phyloP scores from a whole-genome alignment of 2,797 vertebrate species.

The Cryptoprocta ferox region DNA sequence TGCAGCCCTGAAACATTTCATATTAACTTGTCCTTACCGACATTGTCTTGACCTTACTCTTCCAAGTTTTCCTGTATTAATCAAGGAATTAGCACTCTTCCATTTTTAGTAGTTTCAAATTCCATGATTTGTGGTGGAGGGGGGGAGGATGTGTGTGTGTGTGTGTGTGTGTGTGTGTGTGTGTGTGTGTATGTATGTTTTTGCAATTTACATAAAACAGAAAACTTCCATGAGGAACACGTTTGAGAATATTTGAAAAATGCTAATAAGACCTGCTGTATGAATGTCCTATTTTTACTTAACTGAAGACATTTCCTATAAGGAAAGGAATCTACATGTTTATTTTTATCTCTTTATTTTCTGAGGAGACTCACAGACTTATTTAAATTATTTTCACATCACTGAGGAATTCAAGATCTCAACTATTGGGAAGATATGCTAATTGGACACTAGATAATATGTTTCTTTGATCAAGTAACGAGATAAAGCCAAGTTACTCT shows the following conservation, averaged over 20 bases:
- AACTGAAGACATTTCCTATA: background rate
- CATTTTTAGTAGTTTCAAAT: background rate
- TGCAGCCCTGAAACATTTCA: background rate
- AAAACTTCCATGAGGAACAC: background rate
- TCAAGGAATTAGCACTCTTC: background rate
- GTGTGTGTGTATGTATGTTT: background rate
- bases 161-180: background rate
- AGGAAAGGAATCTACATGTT: background rate
- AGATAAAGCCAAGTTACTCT: background rate
- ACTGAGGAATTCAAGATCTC: background rate
- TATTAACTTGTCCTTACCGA: background rate
- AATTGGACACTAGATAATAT: background rate
- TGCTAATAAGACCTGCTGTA: background rate
- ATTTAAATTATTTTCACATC: background rate
- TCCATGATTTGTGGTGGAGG: background rate
- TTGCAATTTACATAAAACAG: background rate
- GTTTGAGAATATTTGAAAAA: background rate
- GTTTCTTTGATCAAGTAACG: background rate
- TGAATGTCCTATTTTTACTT: background rate
- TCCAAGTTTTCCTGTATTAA: background rate
- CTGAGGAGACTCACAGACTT: background rate
- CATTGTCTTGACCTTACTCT: background rate
- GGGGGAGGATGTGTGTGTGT: background rate
- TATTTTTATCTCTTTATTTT: constrained; percentile 38
- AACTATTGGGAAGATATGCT: background rate